Base-by-base conservation (phyloP, 2,797 vertebrate species). In the Sebastes oblongus region DNA sequence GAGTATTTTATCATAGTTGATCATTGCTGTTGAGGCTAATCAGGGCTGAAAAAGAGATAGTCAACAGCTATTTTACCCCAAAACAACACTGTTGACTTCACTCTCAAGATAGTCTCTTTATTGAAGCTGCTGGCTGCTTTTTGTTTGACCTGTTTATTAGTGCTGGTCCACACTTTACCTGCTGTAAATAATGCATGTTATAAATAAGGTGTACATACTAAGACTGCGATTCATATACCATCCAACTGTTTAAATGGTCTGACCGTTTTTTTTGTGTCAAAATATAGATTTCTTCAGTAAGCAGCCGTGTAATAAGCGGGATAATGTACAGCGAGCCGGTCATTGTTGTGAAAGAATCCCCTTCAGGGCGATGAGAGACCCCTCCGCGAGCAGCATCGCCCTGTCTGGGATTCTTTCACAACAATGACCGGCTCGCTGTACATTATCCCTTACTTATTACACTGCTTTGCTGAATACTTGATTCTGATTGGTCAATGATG, bases 101-200 rank as follows among this genome's bases (percentile, higher is more conserved):
- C 25, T 75, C 56, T 39, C 52, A 27, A 11, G 59, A 79, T 78
- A 62, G 58, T n/a, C 52, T 76, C 46, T 59, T 75, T 32, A 72
- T 0, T 65, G 5, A 77, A 36, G 39, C 62, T 70, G 59, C 59
- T 62, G 73, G 46, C 16, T 30, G 73, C 56, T 62, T 62, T 74
- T 62, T 71, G 59, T 62, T 60, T 61, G 39, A 80, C 64, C 39
- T 54, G 12, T 76, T 56, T 59, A 64, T 75, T 66, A 52, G 36
- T 42, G 46, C 36, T 50, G 27, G 60, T 62, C 34, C 55, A 27
- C 60, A 69, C 32, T 62, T 64, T 6, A 11, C 24, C 24, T 0
- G 3, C 6, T 58, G 56, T 27, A 24, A 54, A 65, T 27, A 24
- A 25, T 80, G 27, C 11, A 27, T 30, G 54, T 20, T 30, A 32